Evolutionary conservation across 2,888 invertebrate genomes (phyloP).

Genomic region (Diarsia rubi): DNA sequence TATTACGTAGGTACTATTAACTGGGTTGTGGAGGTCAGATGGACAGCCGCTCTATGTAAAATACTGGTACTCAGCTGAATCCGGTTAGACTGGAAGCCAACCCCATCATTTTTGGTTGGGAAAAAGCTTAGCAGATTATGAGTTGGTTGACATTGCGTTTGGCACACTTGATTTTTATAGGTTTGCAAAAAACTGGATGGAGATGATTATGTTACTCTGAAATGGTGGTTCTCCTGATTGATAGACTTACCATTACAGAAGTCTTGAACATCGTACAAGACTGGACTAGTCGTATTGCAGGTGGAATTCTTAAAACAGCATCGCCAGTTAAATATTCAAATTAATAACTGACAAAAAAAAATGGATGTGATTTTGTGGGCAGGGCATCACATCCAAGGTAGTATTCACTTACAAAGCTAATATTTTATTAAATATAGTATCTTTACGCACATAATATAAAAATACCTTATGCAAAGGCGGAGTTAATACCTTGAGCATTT

Average conservation of each 20-base stretch:
- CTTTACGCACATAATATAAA: too few relatives aligned
- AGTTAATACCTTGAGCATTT: too few relatives aligned
- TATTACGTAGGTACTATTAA: too few relatives aligned
- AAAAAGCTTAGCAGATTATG: too few relatives aligned
- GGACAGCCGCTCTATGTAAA: too few relatives aligned
- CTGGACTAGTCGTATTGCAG: not conserved
- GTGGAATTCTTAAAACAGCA: not conserved
- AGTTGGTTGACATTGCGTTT: not conserved
- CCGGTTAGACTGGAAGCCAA: too few relatives aligned
- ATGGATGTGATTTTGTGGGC: not conserved
- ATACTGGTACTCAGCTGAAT: too few relatives aligned
- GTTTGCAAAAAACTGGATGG: not conserved
- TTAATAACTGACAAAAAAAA: not conserved
- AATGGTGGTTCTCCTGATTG: not conserved
- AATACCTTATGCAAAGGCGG: too few relatives aligned
- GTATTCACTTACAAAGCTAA: not conserved
- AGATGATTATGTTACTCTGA: not conserved
- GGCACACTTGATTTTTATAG: not conserved
- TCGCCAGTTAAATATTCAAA: not conserved
- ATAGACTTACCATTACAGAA: not conserved
- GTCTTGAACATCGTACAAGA: not conserved
- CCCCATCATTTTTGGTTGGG: too few relatives aligned
- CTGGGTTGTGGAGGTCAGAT: too few relatives aligned
- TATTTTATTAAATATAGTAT: not conserved
- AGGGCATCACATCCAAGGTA: not conserved